Evolutionary conservation across 1,140 invertebrate genomes (phyloP).

Genomic region (Aradophagus sp.): DNA sequence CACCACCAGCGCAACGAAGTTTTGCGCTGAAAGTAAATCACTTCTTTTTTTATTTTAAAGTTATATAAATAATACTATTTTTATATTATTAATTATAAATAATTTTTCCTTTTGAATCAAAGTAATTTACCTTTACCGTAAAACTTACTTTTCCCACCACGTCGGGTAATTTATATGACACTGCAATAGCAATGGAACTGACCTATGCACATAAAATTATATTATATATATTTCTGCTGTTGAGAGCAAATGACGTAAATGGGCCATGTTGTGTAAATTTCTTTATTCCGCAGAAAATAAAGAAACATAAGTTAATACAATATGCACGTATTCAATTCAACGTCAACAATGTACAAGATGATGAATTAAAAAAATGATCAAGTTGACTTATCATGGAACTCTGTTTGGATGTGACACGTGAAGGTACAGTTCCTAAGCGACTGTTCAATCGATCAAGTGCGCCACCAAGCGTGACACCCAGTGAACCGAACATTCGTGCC

Average conservation of each 20-base stretch:
- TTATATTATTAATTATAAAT: no score
- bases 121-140: no score
- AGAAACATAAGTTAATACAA: constrained; percentile 40
- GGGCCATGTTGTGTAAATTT: constrained; percentile 12
- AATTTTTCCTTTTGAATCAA: no score
- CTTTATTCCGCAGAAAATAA: constrained; percentile 42
- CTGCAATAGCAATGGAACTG: no score
- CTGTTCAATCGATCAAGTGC: constrained; percentile 2
- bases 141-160: no score
- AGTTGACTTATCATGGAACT: constrained; percentile 36
- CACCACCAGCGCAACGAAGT: no score
- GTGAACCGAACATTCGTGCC: constrained; percentile 6
- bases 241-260: not conserved
- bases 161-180: no score
- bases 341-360: constrained; percentile 49
- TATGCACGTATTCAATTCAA: constrained; percentile 34
- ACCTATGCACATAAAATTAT: no score
- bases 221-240: no score
- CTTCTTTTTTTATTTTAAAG: no score
- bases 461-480: not conserved
- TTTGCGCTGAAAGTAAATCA: no score
- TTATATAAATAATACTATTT: no score
- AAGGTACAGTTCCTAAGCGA: constrained; percentile 8
- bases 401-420: constrained; percentile 29
- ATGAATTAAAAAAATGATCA: constrained; percentile 37